A percentile compares a stretch with the other conserved stretches of the same genome.
Conservation (phyloP, 2,797 vertebrate genomes). For the Crocodylus rhombifer region DNA sequence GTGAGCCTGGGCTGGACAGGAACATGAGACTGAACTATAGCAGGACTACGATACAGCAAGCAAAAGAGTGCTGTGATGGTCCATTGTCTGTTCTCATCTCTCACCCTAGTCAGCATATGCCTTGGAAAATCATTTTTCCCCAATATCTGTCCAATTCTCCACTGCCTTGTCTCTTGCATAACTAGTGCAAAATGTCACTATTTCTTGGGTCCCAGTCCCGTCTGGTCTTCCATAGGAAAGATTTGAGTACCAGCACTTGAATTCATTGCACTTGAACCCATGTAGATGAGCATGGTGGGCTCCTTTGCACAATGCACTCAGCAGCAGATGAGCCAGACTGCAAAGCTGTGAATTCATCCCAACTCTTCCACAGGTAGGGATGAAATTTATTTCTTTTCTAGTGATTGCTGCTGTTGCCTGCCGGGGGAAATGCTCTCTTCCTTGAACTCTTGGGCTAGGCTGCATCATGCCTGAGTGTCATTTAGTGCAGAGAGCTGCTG, state of each 20-base stretch:
- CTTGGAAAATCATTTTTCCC: neutral
- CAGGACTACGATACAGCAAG: too few relatives aligned
- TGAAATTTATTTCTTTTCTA: constrained; percentile 1
- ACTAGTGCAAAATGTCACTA: neutral
- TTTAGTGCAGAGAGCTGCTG: neutral
- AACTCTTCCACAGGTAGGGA: neutral
- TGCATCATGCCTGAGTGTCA: constrained; percentile 45
- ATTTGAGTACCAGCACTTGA: neutral
- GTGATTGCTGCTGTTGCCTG: neutral
- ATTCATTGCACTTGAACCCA: neutral
- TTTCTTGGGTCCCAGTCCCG: neutral
- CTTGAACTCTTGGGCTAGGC: constrained; percentile 53
- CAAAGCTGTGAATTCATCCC: neutral
- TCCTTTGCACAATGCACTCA: neutral
- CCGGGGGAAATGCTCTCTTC: constrained; percentile 18
- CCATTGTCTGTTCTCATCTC: too few relatives aligned
- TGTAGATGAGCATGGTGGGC: neutral
- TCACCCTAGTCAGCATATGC: too few relatives aligned
- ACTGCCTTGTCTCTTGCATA: neutral
- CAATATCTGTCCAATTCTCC: neutral
- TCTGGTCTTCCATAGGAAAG: neutral
- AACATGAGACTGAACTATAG: too few relatives aligned
- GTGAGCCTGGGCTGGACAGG: too few relatives aligned
- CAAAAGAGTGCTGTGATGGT: too few relatives aligned
- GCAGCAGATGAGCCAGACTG: neutral